Conservation (phyloP, 2,113 vertebrate species). For the Caranx ignobilis region DNA sequence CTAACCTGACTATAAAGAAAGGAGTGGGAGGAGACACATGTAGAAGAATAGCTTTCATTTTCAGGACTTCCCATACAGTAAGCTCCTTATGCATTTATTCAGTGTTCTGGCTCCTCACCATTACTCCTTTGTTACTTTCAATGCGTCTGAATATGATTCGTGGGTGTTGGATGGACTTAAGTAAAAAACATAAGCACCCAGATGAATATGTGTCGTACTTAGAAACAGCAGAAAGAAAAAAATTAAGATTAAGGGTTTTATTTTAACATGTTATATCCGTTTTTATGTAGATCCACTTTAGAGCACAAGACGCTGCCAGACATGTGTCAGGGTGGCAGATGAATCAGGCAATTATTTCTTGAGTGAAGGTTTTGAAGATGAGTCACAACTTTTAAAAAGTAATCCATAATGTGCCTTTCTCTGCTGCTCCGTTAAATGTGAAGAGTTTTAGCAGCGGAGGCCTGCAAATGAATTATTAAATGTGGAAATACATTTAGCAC, state of each 20-base stretch:
- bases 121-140: slow-evolving; percentile 51
- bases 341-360: slow-evolving; percentile 43
- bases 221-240: slow-evolving; percentile 18
- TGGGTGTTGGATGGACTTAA: slow-evolving; percentile 47
- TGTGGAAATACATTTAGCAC: slow-evolving; percentile 32
- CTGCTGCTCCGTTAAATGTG: slow-evolving; percentile 27
- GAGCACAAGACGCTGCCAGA: slow-evolving; percentile 13
- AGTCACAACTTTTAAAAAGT: slow-evolving; percentile 38
- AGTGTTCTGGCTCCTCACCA: slow-evolving; percentile 21
- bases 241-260: slow-evolving; percentile 40
- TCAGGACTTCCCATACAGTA: slow-evolving; percentile 39
- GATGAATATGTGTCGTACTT: slow-evolving; percentile 43
- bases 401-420: slow-evolving; percentile 14
- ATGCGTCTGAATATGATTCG: slow-evolving; percentile 50
- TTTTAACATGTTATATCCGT: slow-evolving; percentile 27
- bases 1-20: slow-evolving; percentile 42
- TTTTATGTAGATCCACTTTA: slow-evolving; percentile 11
- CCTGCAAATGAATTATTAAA: slow-evolving; percentile 29
- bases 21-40: slow-evolving; percentile 30
- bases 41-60: slow-evolving; percentile 38
- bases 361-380: slow-evolving; percentile 31
- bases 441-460: slow-evolving; percentile 14
- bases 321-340: not conserved
- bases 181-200: slow-evolving; percentile 34
- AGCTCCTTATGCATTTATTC: slow-evolving; percentile 53